Percentiles rank a stretch among this genome's conserved stretches.
phyloP scores from a whole-genome alignment of 2,888 invertebrate species.

The Acholoe squamosa region DNA sequence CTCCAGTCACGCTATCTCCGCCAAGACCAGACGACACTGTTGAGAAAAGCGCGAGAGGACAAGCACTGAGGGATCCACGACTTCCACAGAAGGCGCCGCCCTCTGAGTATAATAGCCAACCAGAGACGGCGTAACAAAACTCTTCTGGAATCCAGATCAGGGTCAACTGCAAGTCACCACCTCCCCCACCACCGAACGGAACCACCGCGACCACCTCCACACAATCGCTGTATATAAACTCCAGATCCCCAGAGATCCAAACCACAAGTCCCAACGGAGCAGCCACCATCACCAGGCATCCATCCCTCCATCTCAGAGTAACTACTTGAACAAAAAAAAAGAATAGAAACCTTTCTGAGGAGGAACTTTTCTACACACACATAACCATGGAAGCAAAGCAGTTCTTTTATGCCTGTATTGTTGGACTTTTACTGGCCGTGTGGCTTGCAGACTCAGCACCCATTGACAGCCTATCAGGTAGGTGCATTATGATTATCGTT shows the following conservation, averaged over 20 bases:
- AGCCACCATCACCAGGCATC: background rate
- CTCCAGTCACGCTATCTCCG: background rate
- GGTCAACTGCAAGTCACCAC: background rate
- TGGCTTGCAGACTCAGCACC: conserved; percentile 34
- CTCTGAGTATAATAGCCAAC: background rate
- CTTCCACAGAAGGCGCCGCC: background rate
- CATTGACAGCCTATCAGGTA: conserved; percentile 23
- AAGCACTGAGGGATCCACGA: background rate
- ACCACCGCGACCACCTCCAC: background rate
- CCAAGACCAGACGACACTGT: background rate
- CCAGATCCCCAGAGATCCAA: background rate
- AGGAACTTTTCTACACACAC: background rate
- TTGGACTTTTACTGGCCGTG: conserved; percentile 37
- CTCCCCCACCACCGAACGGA: background rate
- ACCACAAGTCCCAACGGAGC: background rate
- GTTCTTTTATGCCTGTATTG: conserved; percentile 4
- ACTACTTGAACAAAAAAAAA: background rate
- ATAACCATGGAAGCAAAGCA: conserved; percentile 16
- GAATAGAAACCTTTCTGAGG: background rate
- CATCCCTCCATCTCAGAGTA: background rate
- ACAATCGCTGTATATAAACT: background rate
- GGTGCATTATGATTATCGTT: background rate
- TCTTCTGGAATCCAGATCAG: too few species aligned
- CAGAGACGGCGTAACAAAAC: background rate
- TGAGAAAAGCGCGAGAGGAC: background rate